Conservation (phyloP, 2,888 invertebrate genomes). For the Oligia strigilis region DNA sequence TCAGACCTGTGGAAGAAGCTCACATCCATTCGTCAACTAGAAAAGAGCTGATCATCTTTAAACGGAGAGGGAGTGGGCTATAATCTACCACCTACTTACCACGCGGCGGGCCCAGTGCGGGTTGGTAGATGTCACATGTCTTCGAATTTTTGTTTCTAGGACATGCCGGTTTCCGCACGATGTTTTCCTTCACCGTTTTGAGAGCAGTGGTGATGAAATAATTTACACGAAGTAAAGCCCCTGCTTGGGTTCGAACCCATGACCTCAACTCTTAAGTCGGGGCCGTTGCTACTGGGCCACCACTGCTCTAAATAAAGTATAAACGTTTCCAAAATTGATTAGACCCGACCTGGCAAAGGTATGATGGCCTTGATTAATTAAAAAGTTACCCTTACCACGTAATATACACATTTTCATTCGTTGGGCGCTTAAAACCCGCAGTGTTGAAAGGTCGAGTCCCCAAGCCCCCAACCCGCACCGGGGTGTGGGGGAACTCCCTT, state of each 20-base stretch:
- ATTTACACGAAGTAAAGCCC: too few relatives aligned
- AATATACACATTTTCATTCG: slow-evolving; percentile 20
- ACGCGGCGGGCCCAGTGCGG: too few relatives aligned
- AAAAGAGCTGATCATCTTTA: neutral
- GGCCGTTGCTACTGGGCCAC: too few relatives aligned
- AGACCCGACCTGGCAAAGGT: neutral
- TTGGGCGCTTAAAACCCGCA: slow-evolving; percentile 35
- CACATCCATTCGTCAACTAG: neutral
- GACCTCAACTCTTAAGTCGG: too few relatives aligned
- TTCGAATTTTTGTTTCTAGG: too few relatives aligned
- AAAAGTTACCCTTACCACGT: slow-evolving; percentile 9
- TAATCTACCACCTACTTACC: too few relatives aligned
- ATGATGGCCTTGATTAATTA: slow-evolving; percentile 3
- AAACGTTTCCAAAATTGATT: slow-evolving; percentile 12
- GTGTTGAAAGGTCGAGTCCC: slow-evolving; percentile 55
- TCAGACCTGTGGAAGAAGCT: neutral
- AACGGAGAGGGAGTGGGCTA: neutral
- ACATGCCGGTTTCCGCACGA: too few relatives aligned
- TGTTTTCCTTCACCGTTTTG: too few relatives aligned
- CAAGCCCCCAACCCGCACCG: slow-evolving; percentile 16
- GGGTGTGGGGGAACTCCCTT: slow-evolving; percentile 48
- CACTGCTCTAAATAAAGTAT: neutral
- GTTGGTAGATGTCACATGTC: too few relatives aligned
- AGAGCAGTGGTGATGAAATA: too few relatives aligned
- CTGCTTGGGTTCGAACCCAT: too few relatives aligned